Conservation (phyloP, 2,113 vertebrate species). For the Chiloscyllium plagiosum region DNA sequence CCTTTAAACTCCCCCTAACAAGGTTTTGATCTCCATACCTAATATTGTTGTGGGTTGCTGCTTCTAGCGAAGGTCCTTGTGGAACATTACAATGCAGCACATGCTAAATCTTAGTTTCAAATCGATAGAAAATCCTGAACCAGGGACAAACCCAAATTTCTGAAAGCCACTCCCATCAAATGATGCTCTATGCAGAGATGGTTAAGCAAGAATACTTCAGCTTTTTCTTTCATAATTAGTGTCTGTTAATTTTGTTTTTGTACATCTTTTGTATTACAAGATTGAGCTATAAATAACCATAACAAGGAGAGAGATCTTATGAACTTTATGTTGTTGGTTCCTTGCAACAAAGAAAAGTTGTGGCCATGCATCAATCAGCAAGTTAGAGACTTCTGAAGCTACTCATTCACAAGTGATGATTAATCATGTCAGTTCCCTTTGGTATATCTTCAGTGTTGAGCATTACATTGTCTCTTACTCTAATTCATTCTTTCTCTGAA, state of each 20-base stretch:
- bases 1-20: neutral
- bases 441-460: neutral
- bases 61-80: neutral
- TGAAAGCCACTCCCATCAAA: neutral
- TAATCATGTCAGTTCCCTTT: neutral
- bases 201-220: neutral
- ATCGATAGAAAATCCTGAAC: neutral
- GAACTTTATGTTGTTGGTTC: neutral
- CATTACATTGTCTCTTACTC: neutral
- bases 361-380: neutral
- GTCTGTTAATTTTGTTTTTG: neutral
- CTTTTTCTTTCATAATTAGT: neutral
- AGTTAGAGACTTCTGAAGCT: neutral
- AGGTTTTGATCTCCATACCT: neutral
- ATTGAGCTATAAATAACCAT: neutral
- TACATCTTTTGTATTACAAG: neutral
- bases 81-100: neutral
- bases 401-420: neutral
- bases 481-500: neutral
- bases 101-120: neutral
- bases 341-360: neutral
- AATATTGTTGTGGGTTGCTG: neutral
- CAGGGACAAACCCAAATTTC: neutral
- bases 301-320: neutral
- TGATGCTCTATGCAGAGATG: neutral